Percentiles rank a stretch among this genome's conserved stretches.
Conservation (phyloP, 2,113 vertebrate genomes). For the Oncorhynchus mykiss region DNA sequence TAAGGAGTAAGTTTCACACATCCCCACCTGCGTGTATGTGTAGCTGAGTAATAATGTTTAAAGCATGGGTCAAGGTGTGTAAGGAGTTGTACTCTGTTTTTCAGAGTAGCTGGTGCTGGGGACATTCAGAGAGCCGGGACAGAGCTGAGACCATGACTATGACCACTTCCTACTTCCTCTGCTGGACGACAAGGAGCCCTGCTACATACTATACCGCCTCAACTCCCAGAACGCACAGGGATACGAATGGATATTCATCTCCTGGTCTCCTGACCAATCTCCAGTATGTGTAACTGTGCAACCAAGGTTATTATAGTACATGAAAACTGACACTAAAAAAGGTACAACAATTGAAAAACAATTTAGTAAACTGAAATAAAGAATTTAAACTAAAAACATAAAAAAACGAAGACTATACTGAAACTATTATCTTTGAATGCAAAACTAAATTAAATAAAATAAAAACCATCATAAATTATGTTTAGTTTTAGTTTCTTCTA, state of each 20-base stretch:
- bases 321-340: no score
- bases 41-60: background rate
- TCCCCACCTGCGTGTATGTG: background rate
- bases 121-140: constrained; percentile 81
- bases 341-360: no score
- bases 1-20: no score
- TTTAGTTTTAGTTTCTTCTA: no score
- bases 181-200: constrained; percentile 87
- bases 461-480: no score
- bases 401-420: no score
- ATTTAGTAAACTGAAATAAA: no score
- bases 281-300: constrained; percentile 72
- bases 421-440: no score
- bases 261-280: constrained; percentile 97
- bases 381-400: no score
- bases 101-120: constrained; percentile 97
- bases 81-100: constrained; percentile 66
- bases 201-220: constrained; percentile 93
- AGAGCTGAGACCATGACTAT: constrained; percentile 91
- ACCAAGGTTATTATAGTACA: no score
- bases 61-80: constrained; percentile 49
- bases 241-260: constrained; percentile 96
- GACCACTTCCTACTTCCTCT: constrained; percentile 86
- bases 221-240: constrained; percentile 95
- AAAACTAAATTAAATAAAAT: no score